Evolutionary conservation across 2,888 invertebrate species (phyloP).

Genomic region (Lasioglossum lativentre): DNA sequence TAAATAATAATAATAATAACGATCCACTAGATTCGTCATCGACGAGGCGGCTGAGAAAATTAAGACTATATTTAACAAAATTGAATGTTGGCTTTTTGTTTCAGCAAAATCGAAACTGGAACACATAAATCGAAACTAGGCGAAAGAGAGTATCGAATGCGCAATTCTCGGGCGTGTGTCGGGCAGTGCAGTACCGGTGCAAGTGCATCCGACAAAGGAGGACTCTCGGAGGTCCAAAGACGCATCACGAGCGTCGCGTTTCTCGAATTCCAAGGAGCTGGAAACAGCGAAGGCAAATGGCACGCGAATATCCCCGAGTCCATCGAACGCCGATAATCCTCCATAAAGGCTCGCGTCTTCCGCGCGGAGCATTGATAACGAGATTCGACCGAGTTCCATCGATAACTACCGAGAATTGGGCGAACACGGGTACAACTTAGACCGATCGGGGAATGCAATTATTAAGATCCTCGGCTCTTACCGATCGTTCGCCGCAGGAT

Average conservation of each 20-base stretch:
- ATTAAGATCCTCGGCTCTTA: conserved; percentile 31
- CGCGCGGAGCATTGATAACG: conserved; percentile 41
- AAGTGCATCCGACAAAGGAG: background rate
- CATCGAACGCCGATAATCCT: conserved; percentile 46
- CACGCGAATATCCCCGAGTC: conserved; percentile 31
- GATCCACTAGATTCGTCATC: too few species aligned
- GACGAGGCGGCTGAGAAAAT: too few species aligned
- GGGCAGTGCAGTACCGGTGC: background rate
- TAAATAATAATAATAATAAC: too few species aligned
- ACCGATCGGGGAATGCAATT: conserved; percentile 37
- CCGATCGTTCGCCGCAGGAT: conserved; percentile 19
- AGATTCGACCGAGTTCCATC: conserved; percentile 40
- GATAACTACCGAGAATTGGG: background rate
- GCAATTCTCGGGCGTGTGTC: background rate
- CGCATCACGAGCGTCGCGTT: conserved; percentile 5
- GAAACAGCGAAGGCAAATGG: conserved; percentile 19
- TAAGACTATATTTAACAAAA: too few species aligned
- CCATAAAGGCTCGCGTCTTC: conserved; percentile 38
- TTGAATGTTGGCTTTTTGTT: too few species aligned
- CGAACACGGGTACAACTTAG: conserved; percentile 5
- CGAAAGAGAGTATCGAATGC: background rate
- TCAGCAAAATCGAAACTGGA: background rate
- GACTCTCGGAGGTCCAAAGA: background rate
- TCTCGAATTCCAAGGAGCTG: conserved; percentile 27
- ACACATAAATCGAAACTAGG: background rate